Percentiles rank a stretch among this genome's conserved stretches.
phyloP scores from a whole-genome alignment of 2,888 invertebrate species.

The Oxyteleia sp. region DNA sequence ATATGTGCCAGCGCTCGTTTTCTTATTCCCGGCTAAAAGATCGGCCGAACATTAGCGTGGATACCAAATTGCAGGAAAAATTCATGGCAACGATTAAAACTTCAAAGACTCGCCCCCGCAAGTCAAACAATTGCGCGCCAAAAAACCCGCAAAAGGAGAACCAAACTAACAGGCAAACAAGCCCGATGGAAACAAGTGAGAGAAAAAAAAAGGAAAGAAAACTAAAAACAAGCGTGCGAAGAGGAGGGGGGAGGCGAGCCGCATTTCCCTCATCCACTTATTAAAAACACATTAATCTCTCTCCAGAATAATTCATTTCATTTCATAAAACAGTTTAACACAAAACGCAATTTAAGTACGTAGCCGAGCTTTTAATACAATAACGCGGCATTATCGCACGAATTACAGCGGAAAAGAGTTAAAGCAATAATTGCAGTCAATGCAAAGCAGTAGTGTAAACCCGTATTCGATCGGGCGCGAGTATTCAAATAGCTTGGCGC shows the following conservation, averaged over 20 bases:
- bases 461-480: constrained; percentile 63
- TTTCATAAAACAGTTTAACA: constrained; percentile 17
- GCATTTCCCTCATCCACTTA: constrained; percentile 6
- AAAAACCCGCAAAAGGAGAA: no score
- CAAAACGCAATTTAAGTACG: constrained; percentile 26
- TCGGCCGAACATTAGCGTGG: background rate
- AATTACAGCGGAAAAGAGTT: constrained; percentile 42
- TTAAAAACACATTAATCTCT: constrained; percentile 14
- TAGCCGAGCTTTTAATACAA: constrained; percentile 28
- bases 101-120: constrained; percentile 1
- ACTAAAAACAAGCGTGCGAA: no score
- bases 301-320: constrained; percentile 21
- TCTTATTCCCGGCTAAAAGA: constrained; percentile 2
- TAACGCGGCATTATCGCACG: constrained; percentile 37
- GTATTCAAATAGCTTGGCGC: constrained; percentile 38
- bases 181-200: no score
- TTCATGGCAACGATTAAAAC: background rate
- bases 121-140: no score
- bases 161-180: no score
- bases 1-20: background rate
- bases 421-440: constrained; percentile 30
- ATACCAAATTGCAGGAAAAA: background rate
- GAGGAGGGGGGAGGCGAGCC: no score
- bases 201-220: no score
- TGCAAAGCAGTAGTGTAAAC: constrained; percentile 51